These are phyloP conservation scores for Orchestia grillus DNA, from an alignment of 1,140 invertebrate species.

Conservation along the genomic window DNA sequence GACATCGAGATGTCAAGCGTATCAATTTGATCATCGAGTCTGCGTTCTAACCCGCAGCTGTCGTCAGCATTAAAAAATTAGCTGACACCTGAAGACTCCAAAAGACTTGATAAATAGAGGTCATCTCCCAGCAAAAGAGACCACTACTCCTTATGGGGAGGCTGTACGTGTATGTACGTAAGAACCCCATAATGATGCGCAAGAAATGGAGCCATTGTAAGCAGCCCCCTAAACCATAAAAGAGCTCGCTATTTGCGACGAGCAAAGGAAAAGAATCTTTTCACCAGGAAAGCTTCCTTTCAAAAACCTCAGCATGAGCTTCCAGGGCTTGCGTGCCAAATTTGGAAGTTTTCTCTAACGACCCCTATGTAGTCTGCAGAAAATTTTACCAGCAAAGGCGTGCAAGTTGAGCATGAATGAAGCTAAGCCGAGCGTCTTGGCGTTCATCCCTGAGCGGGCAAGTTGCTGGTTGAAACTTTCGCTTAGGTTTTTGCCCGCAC, in stretches of 20 bases:
- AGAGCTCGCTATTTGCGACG: background rate
- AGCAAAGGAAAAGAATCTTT: background rate
- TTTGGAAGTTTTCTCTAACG: conserved; percentile 33
- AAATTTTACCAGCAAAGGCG: background rate
- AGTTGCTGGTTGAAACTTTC: background rate
- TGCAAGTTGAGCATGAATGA: background rate
- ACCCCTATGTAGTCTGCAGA: conserved; percentile 1
- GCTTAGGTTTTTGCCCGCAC: background rate
- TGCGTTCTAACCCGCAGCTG: background rate
- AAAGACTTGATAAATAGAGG: background rate
- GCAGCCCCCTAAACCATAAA: background rate
- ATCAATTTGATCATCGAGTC: background rate
- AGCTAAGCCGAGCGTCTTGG: background rate
- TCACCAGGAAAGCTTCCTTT: background rate
- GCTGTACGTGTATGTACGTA: background rate
- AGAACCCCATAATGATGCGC: background rate
- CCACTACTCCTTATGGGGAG: background rate
- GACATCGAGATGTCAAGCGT: background rate
- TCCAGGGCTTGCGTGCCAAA: background rate
- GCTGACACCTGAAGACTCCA: background rate
- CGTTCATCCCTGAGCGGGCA: conserved; percentile 8
- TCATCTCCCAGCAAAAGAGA: background rate
- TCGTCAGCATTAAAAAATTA: background rate
- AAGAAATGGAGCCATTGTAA: background rate
- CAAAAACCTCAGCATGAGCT: background rate